Evolutionary conservation across 1,140 invertebrate species (phyloP).

Genomic region (Ptiloglossa arizonensis): DNA sequence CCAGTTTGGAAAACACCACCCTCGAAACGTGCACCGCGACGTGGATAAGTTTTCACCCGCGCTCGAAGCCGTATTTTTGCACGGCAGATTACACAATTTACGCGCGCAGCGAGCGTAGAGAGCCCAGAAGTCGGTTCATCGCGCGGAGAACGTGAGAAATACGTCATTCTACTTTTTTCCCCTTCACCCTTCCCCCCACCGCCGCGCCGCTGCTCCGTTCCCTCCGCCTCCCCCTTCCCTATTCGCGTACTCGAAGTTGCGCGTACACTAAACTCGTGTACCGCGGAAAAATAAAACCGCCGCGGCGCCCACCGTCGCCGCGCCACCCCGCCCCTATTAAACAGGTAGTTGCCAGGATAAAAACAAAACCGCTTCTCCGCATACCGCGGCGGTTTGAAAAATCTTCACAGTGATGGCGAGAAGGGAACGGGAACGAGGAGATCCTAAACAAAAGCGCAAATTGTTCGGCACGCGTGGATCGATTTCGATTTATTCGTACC

Average conservation of each 20-base stretch:
- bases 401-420: constrained; percentile 14
- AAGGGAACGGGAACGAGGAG: no score
- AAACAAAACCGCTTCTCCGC: constrained; percentile 20
- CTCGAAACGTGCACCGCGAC: not conserved
- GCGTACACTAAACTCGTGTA: constrained; percentile 7
- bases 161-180: constrained; percentile 37
- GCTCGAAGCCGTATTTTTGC: constrained; percentile 18
- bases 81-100: constrained; percentile 31
- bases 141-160: constrained; percentile 43
- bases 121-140: constrained; percentile 44
- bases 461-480: constrained; percentile 2
- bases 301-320: not conserved
- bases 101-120: constrained; percentile 22
- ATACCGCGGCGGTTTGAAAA: constrained; percentile 7
- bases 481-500: constrained; percentile 21
- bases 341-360: constrained; percentile 40
- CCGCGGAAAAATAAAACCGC: constrained; percentile 22
- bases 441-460: constrained; percentile 23
- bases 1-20: no score
- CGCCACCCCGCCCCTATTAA: constrained; percentile 31
- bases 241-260: constrained; percentile 18
- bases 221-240: not conserved
- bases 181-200: not conserved
- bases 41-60: constrained; percentile 14
- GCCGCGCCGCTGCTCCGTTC: no score